Percentiles rank a stretch among this genome's conserved stretches.
These are phyloP conservation scores for Volucella zonaria DNA, from an alignment of 2,888 invertebrate genomes.

Conservation along the genomic window DNA sequence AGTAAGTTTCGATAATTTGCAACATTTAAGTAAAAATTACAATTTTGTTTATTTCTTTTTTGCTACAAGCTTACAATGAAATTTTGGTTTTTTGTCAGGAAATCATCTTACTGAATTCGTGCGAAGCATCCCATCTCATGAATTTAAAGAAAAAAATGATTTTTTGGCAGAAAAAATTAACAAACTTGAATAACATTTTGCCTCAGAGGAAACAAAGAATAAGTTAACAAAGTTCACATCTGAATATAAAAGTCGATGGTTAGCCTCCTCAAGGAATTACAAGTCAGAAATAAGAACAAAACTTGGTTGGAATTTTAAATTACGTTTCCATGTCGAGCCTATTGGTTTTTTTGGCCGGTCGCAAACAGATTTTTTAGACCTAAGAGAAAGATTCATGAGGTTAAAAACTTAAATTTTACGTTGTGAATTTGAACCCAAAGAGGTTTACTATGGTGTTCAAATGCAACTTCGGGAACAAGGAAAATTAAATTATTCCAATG, in stretches of 20 bases:
- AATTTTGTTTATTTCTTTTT: too few species aligned
- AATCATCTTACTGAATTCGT: conserved; percentile 6
- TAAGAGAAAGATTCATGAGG: too few species aligned
- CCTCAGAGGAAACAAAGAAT: neutral
- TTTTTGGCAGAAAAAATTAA: neutral
- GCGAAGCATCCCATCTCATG: too few species aligned
- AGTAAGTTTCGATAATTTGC: too few species aligned
- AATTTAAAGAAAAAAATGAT: too few species aligned
- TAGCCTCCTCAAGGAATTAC: neutral
- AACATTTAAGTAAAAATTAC: too few species aligned
- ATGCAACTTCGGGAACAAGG: conserved; percentile 27
- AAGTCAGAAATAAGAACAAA: neutral
- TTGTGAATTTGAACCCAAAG: conserved; percentile 2
- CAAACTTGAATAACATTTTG: neutral
- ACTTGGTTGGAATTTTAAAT: neutral
- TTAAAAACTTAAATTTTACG: too few species aligned
- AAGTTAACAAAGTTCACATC: neutral
- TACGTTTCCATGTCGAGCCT: neutral
- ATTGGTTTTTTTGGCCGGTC: neutral
- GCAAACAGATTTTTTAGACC: neutral
- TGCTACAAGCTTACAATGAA: too few species aligned
- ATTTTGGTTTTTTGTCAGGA: too few species aligned
- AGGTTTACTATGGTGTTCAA: conserved; percentile 25
- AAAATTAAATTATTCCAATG: too few species aligned
- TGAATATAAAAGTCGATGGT: neutral